Conservation (phyloP, 2,888 invertebrate genomes). For the Tinea semifulvella region DNA sequence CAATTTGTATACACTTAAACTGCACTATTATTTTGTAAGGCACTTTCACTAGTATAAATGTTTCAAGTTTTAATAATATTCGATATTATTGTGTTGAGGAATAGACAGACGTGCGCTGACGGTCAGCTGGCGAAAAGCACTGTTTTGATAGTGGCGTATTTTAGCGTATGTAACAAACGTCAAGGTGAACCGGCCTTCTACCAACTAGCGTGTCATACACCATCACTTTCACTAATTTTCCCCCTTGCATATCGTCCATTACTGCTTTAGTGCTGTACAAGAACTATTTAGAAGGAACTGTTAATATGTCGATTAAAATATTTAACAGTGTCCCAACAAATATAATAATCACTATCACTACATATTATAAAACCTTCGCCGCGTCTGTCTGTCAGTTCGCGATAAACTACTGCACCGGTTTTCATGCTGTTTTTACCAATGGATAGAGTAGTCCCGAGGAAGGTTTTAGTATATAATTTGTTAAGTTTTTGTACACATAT, state of each 20-base stretch:
- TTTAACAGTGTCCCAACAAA: too few relatives aligned
- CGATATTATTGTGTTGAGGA: constrained; percentile 4
- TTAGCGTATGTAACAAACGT: constrained; percentile 53
- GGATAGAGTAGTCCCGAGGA: too few relatives aligned
- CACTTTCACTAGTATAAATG: not conserved
- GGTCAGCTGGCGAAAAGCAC: constrained; percentile 41
- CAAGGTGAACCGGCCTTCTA: constrained; percentile 48
- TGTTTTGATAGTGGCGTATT: constrained; percentile 59
- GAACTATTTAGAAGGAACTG: too few relatives aligned
- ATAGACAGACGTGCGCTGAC: constrained; percentile 34
- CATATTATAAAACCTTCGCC: too few relatives aligned
- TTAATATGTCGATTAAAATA: too few relatives aligned
- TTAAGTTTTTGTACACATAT: too few relatives aligned
- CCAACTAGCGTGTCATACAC: constrained; percentile 29
- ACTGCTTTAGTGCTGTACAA: constrained; percentile 24
- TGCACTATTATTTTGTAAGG: not conserved
- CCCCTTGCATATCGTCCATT: constrained; percentile 24
- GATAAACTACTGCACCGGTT: too few relatives aligned
- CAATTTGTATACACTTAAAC: not conserved
- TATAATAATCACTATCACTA: too few relatives aligned
- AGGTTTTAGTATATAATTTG: too few relatives aligned
- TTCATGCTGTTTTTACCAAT: too few relatives aligned
- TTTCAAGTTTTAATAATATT: constrained; percentile 2
- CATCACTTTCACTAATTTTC: constrained; percentile 29
- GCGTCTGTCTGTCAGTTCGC: too few relatives aligned